Evolutionary conservation across 2,888 invertebrate genomes (phyloP), one percentile per base, ranked within the genome.

Genomic region (Dolichopus griseipennis): DNA sequence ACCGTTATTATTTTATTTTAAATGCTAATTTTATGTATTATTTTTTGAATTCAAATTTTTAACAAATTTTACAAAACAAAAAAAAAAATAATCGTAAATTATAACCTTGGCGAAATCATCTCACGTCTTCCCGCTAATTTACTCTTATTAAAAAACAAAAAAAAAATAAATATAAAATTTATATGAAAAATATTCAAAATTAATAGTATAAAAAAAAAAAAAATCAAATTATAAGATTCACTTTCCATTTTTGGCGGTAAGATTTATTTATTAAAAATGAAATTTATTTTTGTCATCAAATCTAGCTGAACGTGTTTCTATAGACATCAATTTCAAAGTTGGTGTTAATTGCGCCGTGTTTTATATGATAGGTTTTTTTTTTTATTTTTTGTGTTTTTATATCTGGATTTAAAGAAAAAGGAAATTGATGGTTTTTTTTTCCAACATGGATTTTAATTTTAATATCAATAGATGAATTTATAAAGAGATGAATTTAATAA

Each of bases 71-170:
- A n/a, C 15, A 52, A 52, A 52, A 18, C 18, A 2, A 52, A 52
- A 52, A 1, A 18, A 52, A 52, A 52, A 37, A 37, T n/a, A 37
- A 37, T 52, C 18, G 52, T 15, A 52, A 52, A 52, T 52, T 52
- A 52, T 52, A 52, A 52, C 52, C 52, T 52, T 52, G 52, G 52
- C 52, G 52, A 52, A 52, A 52, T 52, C 52, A 52, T 52, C 6
- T 52, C 52, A 18, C n/a, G 6, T 52, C 15, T 52, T 52, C 52
- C 18, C 18, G 9, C 52, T 52, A 52, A 52, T 52, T 52, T 18
- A 18, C 37, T 37, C 37, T 37, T 37, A 10, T 37, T 37, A 37
- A 52, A 18, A 52, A 52, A n/a, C 8, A 52, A 52, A 52, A 52
- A 18, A 52, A 12, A 52, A 52, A 52, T 18, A 52, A 7, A 37